Evolutionary conservation across 2,113 vertebrate genomes (phyloP), one percentile per base, ranked within the genome.

Genomic region (Gasterosteus aculeatus): DNA sequence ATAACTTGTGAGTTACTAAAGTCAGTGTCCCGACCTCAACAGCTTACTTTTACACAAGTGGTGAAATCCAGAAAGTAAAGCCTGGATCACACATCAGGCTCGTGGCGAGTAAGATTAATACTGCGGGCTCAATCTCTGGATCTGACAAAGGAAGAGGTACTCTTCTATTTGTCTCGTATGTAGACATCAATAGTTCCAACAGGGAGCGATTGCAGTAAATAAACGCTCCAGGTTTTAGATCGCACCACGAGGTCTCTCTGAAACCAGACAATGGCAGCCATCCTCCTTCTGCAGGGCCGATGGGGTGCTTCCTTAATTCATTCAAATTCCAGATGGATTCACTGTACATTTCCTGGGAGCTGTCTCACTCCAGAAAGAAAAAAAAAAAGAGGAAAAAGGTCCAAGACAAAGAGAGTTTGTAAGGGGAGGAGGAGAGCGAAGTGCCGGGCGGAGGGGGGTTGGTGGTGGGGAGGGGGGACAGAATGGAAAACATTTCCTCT

Each of bases 261-360:
- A 59, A 22, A 69, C 69, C 66, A 56, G 62, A 84, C 47, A 58
- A 49, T 49, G 69, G 60, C 75, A 68, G 69, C 12, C 57, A 11
- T 22, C 49, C 41, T 64, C 49, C 49, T 35, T 67, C 39, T 56
- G 39, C 10, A 49, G 54, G 7, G 8, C 79, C 82, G 69, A 89
- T 78, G 77, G 85, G 86, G 84, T 87, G 86, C 75, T 87, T 89
- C 83, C 80, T 73, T 77, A 82, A 80, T 93, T 93, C 90, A 93
- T 94, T 91, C 91, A 85, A 84, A 93, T 94, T 92, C 92, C 92
- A 93, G 84, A 91, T 91, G 92, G 83, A 88, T 91, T 86, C 68
- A 85, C 89, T 92, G 92, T 93, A 91, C 86, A 92, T 92, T 93
- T 93, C 90, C 93, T 93, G 92, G 92, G 91, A 94, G 87, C 88